These are phyloP conservation scores for Drosophila mayaguana DNA, from an alignment of 2,888 invertebrate species.

Conservation along the genomic window DNA sequence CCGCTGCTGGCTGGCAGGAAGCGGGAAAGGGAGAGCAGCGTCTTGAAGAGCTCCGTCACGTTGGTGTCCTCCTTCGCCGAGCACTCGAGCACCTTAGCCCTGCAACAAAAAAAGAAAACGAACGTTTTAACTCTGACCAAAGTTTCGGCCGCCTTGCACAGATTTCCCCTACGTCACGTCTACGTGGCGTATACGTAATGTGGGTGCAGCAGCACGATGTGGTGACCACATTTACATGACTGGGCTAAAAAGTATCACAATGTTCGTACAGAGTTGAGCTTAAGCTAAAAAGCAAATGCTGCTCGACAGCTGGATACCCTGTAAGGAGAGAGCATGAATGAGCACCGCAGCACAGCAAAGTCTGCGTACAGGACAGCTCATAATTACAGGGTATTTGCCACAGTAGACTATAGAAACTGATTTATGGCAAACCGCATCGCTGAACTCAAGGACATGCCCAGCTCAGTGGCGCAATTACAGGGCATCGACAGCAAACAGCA, in stretches of 20 bases:
- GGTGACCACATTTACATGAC: slow-evolving; percentile 46
- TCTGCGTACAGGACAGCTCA: no score
- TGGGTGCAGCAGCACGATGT: neutral
- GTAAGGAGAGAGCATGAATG: neutral
- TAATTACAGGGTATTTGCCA: no score
- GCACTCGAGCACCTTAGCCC: slow-evolving; percentile 91
- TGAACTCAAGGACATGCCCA: no score
- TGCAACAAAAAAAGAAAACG: slow-evolving; percentile 81
- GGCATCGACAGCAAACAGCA: neutral
- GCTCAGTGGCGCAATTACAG: neutral
- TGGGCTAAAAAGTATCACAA: slow-evolving; percentile 15
- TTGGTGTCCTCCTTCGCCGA: slow-evolving; percentile 92
- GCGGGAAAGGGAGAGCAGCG: slow-evolving; percentile 91
- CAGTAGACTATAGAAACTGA: no score
- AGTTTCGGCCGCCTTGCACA: slow-evolving; percentile 33
- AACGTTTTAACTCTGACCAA: slow-evolving; percentile 34
- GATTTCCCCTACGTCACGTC: slow-evolving; percentile 43
- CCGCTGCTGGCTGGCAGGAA: slow-evolving; percentile 88
- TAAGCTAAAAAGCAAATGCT: neutral
- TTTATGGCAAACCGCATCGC: no score
- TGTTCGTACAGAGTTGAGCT: slow-evolving; percentile 1
- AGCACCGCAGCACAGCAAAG: no score
- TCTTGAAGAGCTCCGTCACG: slow-evolving; percentile 92
- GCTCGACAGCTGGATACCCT: neutral
- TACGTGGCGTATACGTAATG: slow-evolving; percentile 22